Conservation (phyloP, 37 sponge, comb jelly and placozoan species). For the Aphrocallistes beatrix region DNA sequence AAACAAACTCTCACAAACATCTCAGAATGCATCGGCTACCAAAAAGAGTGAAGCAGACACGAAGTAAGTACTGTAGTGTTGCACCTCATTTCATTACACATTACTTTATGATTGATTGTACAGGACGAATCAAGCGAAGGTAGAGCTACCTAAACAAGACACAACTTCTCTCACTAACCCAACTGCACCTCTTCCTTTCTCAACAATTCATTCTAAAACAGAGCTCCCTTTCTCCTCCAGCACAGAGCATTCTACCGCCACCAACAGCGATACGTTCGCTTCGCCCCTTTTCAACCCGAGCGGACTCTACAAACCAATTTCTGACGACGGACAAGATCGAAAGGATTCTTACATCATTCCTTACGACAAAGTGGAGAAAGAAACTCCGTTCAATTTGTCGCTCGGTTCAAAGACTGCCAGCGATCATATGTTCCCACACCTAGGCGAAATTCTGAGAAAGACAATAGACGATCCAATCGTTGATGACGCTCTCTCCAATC, state of each 20-base stretch:
- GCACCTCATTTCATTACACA: neutral
- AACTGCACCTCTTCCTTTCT: conserved; percentile 5
- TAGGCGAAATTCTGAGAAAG: neutral
- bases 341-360: conserved; percentile 8
- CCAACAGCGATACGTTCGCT: neutral
- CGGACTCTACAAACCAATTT: neutral
- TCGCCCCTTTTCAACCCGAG: neutral
- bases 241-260: neutral
- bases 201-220: neutral
- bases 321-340: neutral
- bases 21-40: neutral
- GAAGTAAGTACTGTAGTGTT: neutral
- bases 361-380: neutral
- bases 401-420: neutral
- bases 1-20: neutral
- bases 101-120: neutral
- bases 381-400: neutral
- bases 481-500: conserved; percentile 1
- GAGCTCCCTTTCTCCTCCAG: conserved; percentile 5
- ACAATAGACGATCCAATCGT: conserved; percentile 5
- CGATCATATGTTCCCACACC: neutral
- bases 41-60: neutral
- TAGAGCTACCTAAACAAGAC: neutral
- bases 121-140: neutral
- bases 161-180: neutral